Evolutionary conservation across 1,140 invertebrate species (phyloP).

Genomic region (Rhopalosiphum maidis): DNA sequence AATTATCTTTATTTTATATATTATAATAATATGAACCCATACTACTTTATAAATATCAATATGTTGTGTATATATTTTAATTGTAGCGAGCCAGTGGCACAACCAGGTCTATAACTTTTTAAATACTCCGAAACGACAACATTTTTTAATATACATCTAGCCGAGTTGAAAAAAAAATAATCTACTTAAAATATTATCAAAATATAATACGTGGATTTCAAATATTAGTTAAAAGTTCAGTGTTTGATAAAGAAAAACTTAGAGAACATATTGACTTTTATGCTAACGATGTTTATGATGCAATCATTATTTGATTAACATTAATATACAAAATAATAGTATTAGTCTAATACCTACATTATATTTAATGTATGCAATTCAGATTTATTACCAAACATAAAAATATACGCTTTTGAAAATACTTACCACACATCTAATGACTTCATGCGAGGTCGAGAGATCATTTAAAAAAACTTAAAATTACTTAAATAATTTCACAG

Average conservation of each 20-base stretch:
- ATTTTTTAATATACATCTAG: too few relatives aligned
- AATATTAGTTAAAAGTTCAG: neutral
- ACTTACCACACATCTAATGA: slow-evolving; percentile 10
- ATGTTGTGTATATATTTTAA: too few relatives aligned
- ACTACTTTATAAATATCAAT: too few relatives aligned
- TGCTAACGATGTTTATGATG: neutral
- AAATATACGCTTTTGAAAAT: neutral
- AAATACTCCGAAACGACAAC: too few relatives aligned
- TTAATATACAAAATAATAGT: neutral
- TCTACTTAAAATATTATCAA: neutral
- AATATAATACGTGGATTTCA: neutral
- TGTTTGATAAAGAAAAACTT: neutral
- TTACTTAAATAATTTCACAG: neutral
- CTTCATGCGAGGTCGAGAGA: slow-evolving; percentile 9
- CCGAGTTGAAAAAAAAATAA: too few relatives aligned
- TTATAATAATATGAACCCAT: too few relatives aligned
- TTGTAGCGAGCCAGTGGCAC: too few relatives aligned
- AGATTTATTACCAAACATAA: neutral
- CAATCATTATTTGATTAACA: neutral
- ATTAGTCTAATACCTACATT: neutral
- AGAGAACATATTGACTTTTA: too few relatives aligned
- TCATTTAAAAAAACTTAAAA: neutral
- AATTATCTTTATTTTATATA: too few relatives aligned
- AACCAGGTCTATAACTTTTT: too few relatives aligned
- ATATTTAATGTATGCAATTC: neutral